A percentile compares a stretch with the other conserved stretches of the same genome.
Evolutionary conservation across 1,140 invertebrate species (phyloP).

Genomic region (Drosophila funebris): DNA sequence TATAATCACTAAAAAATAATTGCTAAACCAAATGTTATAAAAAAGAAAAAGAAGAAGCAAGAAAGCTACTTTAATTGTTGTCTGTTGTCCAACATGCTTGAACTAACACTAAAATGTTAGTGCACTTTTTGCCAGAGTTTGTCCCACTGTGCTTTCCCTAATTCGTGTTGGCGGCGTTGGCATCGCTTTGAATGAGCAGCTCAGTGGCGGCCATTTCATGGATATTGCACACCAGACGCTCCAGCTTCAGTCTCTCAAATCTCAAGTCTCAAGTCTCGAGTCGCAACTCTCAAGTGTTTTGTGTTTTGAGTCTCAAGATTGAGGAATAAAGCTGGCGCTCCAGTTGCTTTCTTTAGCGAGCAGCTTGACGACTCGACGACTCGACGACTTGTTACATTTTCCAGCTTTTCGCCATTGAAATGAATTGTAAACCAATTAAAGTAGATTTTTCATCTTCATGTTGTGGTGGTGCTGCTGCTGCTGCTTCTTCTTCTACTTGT

Average conservation of each 20-base stretch:
- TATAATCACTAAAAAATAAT: too few relatives aligned
- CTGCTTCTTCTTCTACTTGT: constrained; percentile 2
- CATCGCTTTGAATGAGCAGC: constrained; percentile 36
- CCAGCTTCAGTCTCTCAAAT: neutral
- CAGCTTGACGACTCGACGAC: constrained; percentile 23
- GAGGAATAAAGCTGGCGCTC: constrained; percentile 17
- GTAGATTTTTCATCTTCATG: constrained; percentile 69
- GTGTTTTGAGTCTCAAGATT: neutral
- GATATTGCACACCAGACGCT: constrained; percentile 62
- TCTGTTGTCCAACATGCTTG: too few relatives aligned
- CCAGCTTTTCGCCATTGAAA: constrained; percentile 69
- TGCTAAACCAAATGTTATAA: too few relatives aligned
- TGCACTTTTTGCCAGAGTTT: neutral
- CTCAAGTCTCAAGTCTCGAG: neutral
- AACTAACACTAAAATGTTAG: neutral
- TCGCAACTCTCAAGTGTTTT: neutral
- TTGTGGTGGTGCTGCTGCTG: neutral
- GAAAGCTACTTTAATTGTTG: too few relatives aligned
- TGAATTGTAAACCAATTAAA: constrained; percentile 81
- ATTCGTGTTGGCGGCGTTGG: constrained; percentile 33
- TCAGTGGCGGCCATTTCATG: constrained; percentile 60
- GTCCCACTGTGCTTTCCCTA: constrained; percentile 60
- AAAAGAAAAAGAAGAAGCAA: too few relatives aligned
- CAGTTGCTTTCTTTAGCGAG: constrained; percentile 59
- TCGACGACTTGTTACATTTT: constrained; percentile 73